Base-by-base conservation (phyloP, 2,888 invertebrate genomes). In the Bugulina stolonifera region DNA sequence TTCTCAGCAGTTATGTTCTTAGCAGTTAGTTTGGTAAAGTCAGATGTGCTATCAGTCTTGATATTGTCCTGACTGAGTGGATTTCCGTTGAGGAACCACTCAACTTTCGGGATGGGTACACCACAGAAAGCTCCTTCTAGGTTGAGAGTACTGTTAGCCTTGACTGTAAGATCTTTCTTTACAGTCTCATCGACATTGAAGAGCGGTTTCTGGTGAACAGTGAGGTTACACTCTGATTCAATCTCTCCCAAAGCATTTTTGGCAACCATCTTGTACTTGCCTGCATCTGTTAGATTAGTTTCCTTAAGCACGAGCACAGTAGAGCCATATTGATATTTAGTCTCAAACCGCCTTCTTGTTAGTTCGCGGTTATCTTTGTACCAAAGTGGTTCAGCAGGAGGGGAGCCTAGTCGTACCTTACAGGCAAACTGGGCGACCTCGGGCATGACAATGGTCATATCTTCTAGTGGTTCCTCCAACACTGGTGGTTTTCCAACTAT, bases 1-100 rank as follows among this genome's bases (percentile, higher is more conserved):
- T 93, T 92, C 72, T 87, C 86, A 72, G 89, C 88, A 77, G 90
- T 89, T 23, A 90, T 88, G 81, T 90, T 91, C 78, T 88, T 89
- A 71, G 93, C 90, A 0, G 89, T 90, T n/a, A 55, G 70, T 73
- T 54, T 55, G 1, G 58, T 73, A 57, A 35, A 71, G 29, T 34
- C 35, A 43, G 64, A 64, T 2, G 64, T 32, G 64, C 14, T 32
- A 32, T 18, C 32, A 29, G 27, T 64, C n/a, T 64, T 64, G 14
- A 34, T 27, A 25, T 25, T 10, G 2, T 64, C 64, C 18, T 14
- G 3, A 27, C 5, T 32, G 27, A 64, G 14, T 14, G 64, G 64
- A 14, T 64, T 43, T 2, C 70, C 70, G 25, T 54, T 32, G 10
- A 43, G 71, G 23, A 52, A 29, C 70, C 70, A 70, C 1, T 70